phyloP scores from a whole-genome alignment of 1,140 invertebrate species.

The Apis cerana region DNA sequence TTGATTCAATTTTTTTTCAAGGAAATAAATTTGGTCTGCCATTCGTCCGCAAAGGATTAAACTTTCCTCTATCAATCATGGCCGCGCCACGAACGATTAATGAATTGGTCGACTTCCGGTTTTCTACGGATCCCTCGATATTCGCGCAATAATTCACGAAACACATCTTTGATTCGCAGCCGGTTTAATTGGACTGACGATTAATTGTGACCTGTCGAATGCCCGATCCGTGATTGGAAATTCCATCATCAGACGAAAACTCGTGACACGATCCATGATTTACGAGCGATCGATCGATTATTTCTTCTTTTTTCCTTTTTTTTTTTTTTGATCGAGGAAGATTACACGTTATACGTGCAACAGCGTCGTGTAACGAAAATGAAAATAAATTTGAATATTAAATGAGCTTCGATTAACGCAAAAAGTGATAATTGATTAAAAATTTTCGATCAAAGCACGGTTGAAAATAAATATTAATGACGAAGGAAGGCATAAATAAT shows the following conservation, averaged over 20 bases:
- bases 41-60: too few relatives aligned
- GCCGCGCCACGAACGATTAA: neutral
- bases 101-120: neutral
- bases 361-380: neutral
- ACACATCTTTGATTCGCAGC: constrained; percentile 17
- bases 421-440: neutral
- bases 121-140: neutral
- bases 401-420: neutral
- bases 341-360: neutral
- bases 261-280: constrained; percentile 29
- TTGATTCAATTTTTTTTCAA: too few relatives aligned
- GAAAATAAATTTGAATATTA: neutral
- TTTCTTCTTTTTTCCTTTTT: neutral
- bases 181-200: constrained; percentile 35
- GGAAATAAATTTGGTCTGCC: too few relatives aligned
- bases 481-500: neutral
- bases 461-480: neutral
- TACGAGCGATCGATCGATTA: neutral
- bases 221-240: neutral
- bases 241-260: constrained; percentile 24
- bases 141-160: constrained; percentile 9
- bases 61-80: neutral
- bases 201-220: constrained; percentile 40
- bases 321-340: neutral
- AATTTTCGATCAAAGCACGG: neutral